Evolutionary conservation across 2,797 vertebrate species (phyloP).

Genomic region (Fratercula arctica): DNA sequence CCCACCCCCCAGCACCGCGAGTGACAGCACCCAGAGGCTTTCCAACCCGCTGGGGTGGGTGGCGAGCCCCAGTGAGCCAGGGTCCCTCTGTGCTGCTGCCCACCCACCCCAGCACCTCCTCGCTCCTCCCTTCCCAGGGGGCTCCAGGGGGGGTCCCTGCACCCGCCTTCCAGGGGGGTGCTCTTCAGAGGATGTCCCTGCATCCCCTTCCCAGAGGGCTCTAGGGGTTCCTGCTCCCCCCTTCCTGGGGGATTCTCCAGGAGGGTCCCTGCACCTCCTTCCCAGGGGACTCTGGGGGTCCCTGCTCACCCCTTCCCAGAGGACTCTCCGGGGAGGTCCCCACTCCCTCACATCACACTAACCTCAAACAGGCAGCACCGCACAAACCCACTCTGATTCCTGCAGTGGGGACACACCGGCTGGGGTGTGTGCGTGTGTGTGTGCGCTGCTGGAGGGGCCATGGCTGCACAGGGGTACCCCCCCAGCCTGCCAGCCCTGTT

Average conservation of each 20-base stretch:
- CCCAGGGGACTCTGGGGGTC: too few relatives aligned
- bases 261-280: too few relatives aligned
- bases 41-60: neutral
- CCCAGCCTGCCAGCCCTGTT: accelerated
- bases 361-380: accelerated
- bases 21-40: neutral
- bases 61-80: accelerated
- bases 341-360: accelerated
- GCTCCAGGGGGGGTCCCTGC: too few relatives aligned
- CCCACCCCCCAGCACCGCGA: neutral
- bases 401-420: accelerated
- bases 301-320: too few relatives aligned
- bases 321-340: too few relatives aligned
- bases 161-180: too few relatives aligned
- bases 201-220: too few relatives aligned
- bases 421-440: neutral
- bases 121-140: too few relatives aligned
- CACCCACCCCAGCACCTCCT: neutral
- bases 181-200: too few relatives aligned
- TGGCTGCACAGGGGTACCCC: neutral
- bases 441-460: neutral
- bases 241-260: too few relatives aligned
- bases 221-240: too few relatives aligned
- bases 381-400: neutral
- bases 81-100: neutral